These are phyloP conservation scores for Schizothorax lantsangensis DNA, from an alignment of 2,797 vertebrate species.

Conservation along the genomic window DNA sequence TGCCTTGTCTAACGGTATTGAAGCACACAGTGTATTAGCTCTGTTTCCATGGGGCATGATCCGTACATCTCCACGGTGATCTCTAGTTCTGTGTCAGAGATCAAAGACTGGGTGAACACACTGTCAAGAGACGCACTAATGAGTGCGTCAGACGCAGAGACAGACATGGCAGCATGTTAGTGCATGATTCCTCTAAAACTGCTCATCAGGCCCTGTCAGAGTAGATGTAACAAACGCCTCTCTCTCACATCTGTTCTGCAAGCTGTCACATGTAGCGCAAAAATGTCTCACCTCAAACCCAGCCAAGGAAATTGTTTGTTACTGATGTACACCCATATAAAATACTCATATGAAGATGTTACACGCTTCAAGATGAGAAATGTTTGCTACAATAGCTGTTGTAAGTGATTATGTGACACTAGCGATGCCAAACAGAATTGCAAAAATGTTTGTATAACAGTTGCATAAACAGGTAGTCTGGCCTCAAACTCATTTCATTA, in stretches of 20 bases:
- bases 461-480: neutral
- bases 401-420: neutral
- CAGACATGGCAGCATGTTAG: constrained; percentile 54
- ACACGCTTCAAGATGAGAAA: neutral
- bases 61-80: constrained; percentile 63
- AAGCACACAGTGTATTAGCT: constrained; percentile 34
- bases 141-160: constrained; percentile 76
- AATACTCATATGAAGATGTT: neutral
- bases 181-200: constrained; percentile 48
- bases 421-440: neutral
- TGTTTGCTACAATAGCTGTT: neutral
- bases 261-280: constrained; percentile 16
- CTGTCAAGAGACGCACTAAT: constrained; percentile 78
- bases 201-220: constrained; percentile 77
- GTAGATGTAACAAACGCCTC: constrained; percentile 44
- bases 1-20: constrained; percentile 19
- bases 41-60: constrained; percentile 61
- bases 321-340: neutral
- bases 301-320: neutral
- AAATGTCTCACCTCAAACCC: constrained; percentile 12
- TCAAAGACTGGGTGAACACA: constrained; percentile 75
- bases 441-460: neutral
- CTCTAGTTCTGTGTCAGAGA: constrained; percentile 69
- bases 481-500: neutral
- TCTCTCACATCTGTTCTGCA: constrained; percentile 43